Evolutionary conservation across 1,140 invertebrate species (phyloP).

Genomic region (Rhagoletis pomonella): DNA sequence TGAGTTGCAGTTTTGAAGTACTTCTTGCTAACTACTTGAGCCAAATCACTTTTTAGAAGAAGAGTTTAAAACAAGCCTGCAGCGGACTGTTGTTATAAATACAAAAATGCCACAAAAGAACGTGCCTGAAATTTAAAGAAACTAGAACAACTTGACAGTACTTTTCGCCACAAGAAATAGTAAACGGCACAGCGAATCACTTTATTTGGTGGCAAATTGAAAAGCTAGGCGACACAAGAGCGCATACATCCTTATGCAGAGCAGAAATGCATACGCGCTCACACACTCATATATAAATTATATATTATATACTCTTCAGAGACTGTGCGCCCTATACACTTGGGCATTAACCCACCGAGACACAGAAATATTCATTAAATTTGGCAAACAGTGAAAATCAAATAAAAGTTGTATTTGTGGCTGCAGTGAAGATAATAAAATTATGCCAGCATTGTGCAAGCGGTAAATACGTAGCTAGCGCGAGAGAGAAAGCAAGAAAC

Average conservation of each 20-base stretch:
- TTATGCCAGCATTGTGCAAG: background rate
- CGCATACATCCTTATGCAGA: background rate
- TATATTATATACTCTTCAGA: background rate
- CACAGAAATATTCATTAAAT: slow-evolving; percentile 27
- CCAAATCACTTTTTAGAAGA: no score
- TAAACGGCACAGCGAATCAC: background rate
- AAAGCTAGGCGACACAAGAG: background rate
- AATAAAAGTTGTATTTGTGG: background rate
- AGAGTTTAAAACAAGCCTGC: no score
- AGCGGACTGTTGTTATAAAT: no score
- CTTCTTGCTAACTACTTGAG: no score
- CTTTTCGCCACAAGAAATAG: no score
- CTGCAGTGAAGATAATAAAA: background rate
- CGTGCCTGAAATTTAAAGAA: background rate
- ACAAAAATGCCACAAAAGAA: slow-evolving; percentile 2
- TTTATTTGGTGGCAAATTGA: background rate
- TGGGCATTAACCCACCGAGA: background rate
- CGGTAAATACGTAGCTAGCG: no score
- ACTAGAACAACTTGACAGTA: background rate
- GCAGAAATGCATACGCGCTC: background rate
- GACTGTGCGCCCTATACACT: background rate
- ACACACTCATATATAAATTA: background rate
- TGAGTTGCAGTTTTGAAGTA: no score
- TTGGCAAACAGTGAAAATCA: slow-evolving; percentile 33
- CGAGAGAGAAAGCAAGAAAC: background rate